Conservation (phyloP, 1,140 invertebrate genomes). For the Sinonovacula constricta region DNA sequence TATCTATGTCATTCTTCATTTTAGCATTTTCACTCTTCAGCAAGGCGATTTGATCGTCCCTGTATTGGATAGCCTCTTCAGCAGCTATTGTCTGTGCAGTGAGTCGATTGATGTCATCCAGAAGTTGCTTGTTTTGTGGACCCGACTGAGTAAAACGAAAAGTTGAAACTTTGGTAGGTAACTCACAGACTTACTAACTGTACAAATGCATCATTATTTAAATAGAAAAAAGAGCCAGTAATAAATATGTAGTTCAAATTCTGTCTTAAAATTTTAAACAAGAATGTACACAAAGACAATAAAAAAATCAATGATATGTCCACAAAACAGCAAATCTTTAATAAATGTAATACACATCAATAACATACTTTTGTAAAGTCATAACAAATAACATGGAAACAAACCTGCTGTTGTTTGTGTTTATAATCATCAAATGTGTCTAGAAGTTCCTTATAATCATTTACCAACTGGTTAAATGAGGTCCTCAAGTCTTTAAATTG, state of each 20-base stretch:
- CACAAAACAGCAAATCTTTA: too few relatives aligned
- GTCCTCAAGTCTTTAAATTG: constrained; percentile 52
- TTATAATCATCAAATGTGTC: constrained; percentile 64
- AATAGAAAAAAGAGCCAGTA: too few relatives aligned
- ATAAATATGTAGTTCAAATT: too few relatives aligned
- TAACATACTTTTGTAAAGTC: too few relatives aligned
- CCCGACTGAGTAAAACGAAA: constrained; percentile 4
- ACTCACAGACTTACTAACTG: too few relatives aligned
- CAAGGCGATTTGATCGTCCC: constrained; percentile 62
- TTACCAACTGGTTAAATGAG: constrained; percentile 60
- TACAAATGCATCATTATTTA: too few relatives aligned
- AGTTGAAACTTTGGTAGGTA: not conserved
- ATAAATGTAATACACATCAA: too few relatives aligned
- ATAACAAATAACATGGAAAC: too few relatives aligned
- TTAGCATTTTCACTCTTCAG: constrained; percentile 51
- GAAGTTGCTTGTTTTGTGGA: constrained; percentile 35
- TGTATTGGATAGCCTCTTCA: constrained; percentile 66
- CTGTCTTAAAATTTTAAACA: too few relatives aligned
- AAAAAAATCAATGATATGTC: too few relatives aligned
- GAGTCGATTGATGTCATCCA: constrained; percentile 66
- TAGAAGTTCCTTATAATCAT: constrained; percentile 65
- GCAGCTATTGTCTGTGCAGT: constrained; percentile 70
- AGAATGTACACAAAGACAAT: too few relatives aligned
- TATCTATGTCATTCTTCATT: constrained; percentile 55
- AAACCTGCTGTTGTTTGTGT: constrained; percentile 29